Conservation (phyloP, 2,888 invertebrate genomes). For the Rutpela maculata region DNA sequence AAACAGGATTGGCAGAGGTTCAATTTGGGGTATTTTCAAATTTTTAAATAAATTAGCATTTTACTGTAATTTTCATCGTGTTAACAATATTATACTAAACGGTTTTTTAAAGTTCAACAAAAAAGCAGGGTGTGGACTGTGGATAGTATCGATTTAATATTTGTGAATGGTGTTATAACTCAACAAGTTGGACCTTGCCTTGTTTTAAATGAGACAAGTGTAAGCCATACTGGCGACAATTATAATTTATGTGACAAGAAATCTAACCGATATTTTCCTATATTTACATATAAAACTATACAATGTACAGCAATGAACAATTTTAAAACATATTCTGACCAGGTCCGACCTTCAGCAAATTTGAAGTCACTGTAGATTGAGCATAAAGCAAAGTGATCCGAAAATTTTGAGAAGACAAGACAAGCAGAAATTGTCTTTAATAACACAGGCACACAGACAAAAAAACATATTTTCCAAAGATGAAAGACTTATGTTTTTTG, state of each 20-base stretch:
- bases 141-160: neutral
- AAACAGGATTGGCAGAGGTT: constrained; percentile 41
- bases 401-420: too few species aligned
- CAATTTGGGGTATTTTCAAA: constrained; percentile 37
- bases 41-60: constrained; percentile 42
- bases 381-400: too few species aligned
- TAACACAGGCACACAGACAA: too few species aligned
- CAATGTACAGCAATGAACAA: too few species aligned
- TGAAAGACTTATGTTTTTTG: too few species aligned
- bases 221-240: neutral
- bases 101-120: constrained; percentile 13
- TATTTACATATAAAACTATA: too few species aligned
- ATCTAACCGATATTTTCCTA: neutral
- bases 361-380: too few species aligned
- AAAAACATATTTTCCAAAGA: too few species aligned
- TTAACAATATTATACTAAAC: constrained; percentile 26
- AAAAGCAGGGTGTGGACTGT: constrained; percentile 18
- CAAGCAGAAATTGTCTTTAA: too few species aligned
- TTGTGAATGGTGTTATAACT: constrained; percentile 19
- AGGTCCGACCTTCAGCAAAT: too few species aligned
- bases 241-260: constrained; percentile 21
- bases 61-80: constrained; percentile 12
- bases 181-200: neutral
- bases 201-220: constrained; percentile 9
- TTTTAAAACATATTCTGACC: too few species aligned